Percentiles rank a stretch among this genome's conserved stretches.
Evolutionary conservation across 2,113 vertebrate species (phyloP).

Genomic region (Eubucco bourcierii): DNA sequence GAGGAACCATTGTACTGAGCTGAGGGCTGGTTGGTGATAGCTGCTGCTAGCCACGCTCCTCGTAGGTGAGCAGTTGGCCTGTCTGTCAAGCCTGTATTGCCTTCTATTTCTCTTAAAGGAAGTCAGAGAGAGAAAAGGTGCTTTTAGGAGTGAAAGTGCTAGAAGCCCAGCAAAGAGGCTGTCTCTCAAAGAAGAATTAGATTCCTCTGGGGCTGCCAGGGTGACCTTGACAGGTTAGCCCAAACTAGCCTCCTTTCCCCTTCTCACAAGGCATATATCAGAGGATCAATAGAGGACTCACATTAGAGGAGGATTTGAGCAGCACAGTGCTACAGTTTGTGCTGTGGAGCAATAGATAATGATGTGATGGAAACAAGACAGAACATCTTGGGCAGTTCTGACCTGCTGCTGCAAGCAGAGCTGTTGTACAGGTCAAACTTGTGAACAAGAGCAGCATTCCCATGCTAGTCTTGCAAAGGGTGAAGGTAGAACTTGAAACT

Average conservation of each 20-base stretch:
- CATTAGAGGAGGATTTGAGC: background rate
- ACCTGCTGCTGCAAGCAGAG: background rate
- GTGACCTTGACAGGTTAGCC: background rate
- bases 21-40: background rate
- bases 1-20: background rate
- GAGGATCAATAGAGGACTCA: background rate
- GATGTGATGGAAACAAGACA: background rate
- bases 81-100: background rate
- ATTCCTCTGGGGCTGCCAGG: background rate
- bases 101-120: background rate
- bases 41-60: background rate
- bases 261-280: background rate
- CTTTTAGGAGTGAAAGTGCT: background rate
- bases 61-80: background rate
- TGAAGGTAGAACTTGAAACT: background rate
- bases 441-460: background rate
- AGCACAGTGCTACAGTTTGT: background rate
- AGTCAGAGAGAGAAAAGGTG: background rate
- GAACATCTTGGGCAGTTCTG: background rate
- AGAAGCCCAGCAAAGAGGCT: background rate
- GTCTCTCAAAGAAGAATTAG: background rate
- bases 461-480: background rate
- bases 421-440: background rate
- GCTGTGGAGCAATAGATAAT: background rate
- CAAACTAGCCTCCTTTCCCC: background rate